Evolutionary conservation across 2,113 vertebrate species (phyloP).

Genomic region (Nasalis larvatus): DNA sequence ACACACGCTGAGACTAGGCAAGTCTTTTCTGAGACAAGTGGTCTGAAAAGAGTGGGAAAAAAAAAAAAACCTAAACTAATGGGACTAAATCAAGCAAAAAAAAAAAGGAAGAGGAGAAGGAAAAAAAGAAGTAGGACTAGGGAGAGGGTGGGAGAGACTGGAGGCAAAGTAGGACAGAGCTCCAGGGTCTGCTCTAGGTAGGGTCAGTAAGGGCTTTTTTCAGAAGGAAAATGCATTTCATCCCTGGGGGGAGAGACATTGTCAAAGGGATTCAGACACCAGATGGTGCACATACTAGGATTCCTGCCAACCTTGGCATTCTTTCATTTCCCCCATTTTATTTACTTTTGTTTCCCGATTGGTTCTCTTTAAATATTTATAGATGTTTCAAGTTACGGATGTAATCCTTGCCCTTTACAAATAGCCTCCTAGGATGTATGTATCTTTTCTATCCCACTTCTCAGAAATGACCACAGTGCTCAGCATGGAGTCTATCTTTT

Average conservation of each 20-base stretch:
- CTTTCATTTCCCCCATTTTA: neutral
- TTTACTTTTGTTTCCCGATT: constrained; percentile 47
- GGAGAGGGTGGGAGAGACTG: neutral
- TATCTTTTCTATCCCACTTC: neutral
- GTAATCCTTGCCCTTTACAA: neutral
- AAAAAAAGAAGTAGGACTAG: neutral
- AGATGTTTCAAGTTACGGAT: constrained; percentile 32
- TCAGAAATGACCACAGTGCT: neutral
- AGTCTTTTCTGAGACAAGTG: neutral
- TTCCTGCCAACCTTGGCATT: neutral
- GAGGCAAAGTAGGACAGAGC: neutral
- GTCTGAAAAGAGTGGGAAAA: neutral
- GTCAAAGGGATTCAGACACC: neutral
- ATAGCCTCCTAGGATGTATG: neutral
- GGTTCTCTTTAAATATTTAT: constrained; percentile 49
- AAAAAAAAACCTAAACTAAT: neutral
- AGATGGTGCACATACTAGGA: neutral
- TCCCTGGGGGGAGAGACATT: neutral
- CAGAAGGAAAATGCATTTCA: neutral
- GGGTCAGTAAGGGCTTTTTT: neutral
- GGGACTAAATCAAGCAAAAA: neutral
- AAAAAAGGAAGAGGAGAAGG: neutral
- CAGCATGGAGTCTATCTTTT: neutral
- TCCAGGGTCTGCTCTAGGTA: neutral
- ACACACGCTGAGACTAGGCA: neutral